Conservation (phyloP, 2,113 vertebrate species). For the Sander vitreus region DNA sequence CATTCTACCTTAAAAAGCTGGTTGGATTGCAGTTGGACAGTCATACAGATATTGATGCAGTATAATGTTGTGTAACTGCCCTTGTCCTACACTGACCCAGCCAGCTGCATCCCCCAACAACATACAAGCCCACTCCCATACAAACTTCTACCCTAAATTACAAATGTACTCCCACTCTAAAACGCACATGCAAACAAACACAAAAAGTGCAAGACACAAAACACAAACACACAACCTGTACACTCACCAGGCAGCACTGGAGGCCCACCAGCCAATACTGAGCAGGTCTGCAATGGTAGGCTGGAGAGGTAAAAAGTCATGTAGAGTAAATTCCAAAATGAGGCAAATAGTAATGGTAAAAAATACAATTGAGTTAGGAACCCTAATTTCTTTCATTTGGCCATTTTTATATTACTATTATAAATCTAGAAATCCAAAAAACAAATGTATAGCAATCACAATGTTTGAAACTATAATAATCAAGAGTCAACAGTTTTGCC, state of each 20-base stretch:
- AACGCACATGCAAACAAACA: slow-evolving; percentile 28
- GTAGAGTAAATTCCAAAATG: background rate
- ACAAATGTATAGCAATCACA: background rate
- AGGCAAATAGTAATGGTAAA: background rate
- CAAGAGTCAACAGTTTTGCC: background rate
- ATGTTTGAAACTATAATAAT: background rate
- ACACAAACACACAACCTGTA: background rate
- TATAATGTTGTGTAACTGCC: slow-evolving; percentile 51
- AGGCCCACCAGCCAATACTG: slow-evolving; percentile 97
- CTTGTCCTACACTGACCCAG: slow-evolving; percentile 39
- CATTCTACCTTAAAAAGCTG: slow-evolving; percentile 25
- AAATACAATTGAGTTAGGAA: background rate
- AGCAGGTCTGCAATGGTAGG: slow-evolving; percentile 95
- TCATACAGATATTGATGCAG: slow-evolving; percentile 22
- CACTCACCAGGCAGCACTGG: slow-evolving; percentile 94
- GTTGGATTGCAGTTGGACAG: slow-evolving; percentile 45
- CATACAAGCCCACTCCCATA: slow-evolving; percentile 37
- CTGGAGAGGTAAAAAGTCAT: slow-evolving; percentile 75
- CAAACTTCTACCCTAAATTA: slow-evolving; percentile 42
- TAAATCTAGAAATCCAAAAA: background rate
- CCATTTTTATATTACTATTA: background rate
- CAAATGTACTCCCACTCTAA: slow-evolving; percentile 45
- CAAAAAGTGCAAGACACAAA: slow-evolving; percentile 5
- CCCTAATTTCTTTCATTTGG: background rate
- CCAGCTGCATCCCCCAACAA: slow-evolving; percentile 27